These are phyloP conservation scores for Peromyscus californicus DNA, from an alignment of 2,113 vertebrate genomes.

Conservation along the genomic window DNA sequence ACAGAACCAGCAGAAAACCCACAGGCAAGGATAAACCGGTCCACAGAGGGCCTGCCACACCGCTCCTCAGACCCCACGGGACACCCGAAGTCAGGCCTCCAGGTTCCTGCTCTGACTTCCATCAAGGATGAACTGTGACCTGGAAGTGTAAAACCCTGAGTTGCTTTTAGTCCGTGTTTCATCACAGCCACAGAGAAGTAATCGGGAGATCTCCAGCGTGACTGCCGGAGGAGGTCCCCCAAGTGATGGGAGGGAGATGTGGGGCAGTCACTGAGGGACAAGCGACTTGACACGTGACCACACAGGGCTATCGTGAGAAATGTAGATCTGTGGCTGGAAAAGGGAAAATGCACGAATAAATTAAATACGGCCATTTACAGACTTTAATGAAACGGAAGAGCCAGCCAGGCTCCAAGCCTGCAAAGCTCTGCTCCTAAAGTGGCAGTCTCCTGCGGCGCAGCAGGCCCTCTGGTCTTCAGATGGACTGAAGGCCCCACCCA, in stretches of 20 bases:
- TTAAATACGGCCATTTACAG: not conserved
- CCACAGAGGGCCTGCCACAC: not conserved
- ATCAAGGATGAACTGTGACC: not conserved
- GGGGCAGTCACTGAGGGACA: not conserved
- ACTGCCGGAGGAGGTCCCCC: not conserved
- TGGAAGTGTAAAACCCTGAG: not conserved
- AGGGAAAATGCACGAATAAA: not conserved
- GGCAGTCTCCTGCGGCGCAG: not conserved
- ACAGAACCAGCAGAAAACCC: not conserved
- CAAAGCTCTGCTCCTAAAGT: not conserved
- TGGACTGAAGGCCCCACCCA: fast-evolving
- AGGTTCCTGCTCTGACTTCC: not conserved
- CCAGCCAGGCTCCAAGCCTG: too few species aligned
- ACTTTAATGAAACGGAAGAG: not conserved
- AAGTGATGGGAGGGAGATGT: fast-evolving
- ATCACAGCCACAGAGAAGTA: not conserved
- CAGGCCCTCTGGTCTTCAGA: not conserved
- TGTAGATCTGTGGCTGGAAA: not conserved
- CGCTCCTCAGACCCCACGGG: not conserved
- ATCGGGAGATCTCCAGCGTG: not conserved
- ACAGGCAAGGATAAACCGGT: not conserved
- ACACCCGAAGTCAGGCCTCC: too few species aligned
- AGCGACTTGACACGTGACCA: constrained; percentile 2
- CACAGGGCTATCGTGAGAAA: not conserved
- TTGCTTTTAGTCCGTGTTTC: not conserved